Conservation (phyloP, 2,113 vertebrate species). For the Brachyhypopomus gauderio region DNA sequence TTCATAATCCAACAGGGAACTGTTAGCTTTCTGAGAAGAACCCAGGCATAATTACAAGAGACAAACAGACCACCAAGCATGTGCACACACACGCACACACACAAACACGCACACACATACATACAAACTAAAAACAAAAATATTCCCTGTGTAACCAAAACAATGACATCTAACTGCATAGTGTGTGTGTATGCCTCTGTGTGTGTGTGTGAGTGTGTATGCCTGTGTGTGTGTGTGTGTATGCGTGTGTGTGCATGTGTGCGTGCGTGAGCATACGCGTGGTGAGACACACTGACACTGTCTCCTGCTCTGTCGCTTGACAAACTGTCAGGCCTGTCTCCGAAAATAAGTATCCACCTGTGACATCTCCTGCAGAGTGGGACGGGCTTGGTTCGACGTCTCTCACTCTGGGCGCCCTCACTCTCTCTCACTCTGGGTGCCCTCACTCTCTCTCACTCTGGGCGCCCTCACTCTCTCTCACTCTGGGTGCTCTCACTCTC, state of each 20-base stretch:
- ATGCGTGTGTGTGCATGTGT: constrained; percentile 28
- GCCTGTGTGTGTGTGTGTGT: constrained; percentile 57
- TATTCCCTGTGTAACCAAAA: constrained; percentile 34
- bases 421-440: not conserved
- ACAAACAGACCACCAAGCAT: no score
- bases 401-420: not conserved
- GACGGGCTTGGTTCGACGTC: constrained; percentile 13
- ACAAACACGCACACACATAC: constrained; percentile 23
- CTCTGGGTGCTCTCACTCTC: no score
- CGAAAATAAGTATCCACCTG: constrained; percentile 68
- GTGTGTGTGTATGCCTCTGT: no score
- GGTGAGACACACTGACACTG: not conserved
- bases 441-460: not conserved
- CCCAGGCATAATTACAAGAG: no score
- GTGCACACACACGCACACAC: not conserved
- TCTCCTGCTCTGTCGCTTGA: constrained; percentile 60
- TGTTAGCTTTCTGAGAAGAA: constrained; percentile 49
- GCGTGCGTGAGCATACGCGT: constrained; percentile 28
- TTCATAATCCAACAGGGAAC: constrained; percentile 58
- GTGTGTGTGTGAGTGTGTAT: no score
- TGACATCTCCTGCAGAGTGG: constrained; percentile 62
- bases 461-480: no score
- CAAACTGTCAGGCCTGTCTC: constrained; percentile 64
- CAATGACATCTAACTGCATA: not conserved
- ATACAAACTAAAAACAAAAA: constrained; percentile 39